These are phyloP conservation scores for Lepus townsendii DNA, from an alignment of 2,797 vertebrate species.

Conservation along the genomic window DNA sequence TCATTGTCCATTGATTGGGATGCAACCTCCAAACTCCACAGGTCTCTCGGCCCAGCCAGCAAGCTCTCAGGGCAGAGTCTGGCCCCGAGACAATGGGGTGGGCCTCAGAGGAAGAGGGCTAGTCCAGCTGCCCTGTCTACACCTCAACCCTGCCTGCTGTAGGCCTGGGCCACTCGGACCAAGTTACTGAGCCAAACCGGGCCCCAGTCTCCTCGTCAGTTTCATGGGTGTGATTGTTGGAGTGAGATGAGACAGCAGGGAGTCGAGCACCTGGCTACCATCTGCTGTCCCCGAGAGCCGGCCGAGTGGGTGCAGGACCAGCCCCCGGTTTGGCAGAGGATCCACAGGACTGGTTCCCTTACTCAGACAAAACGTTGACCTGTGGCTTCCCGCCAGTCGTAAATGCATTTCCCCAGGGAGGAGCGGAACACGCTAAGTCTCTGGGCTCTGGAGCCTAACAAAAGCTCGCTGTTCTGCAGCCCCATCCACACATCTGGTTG, in stretches of 20 bases:
- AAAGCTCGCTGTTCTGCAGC: constrained; percentile 80
- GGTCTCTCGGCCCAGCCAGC: not conserved
- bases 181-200: not conserved
- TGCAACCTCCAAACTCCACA: not conserved
- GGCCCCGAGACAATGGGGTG: not conserved
- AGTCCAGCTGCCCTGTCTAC: not conserved
- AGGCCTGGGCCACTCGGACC: not conserved
- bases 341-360: not conserved
- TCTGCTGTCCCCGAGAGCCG: not conserved
- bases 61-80: not conserved
- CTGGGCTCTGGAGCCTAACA: constrained; percentile 71
- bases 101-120: not conserved
- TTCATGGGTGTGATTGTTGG: not conserved
- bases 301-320: not conserved
- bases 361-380: constrained; percentile 23
- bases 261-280: not conserved
- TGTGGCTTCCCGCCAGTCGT: not conserved
- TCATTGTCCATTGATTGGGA: not conserved
- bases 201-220: not conserved
- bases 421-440: constrained; percentile 31
- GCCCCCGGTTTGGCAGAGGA: not conserved
- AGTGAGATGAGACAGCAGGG: constrained; percentile 15
- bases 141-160: not conserved
- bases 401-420: constrained; percentile 62
- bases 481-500: constrained; percentile 85